These are phyloP conservation scores for Leucoraja ocellata DNA, from an alignment of 2,797 vertebrate species.

Conservation along the genomic window DNA sequence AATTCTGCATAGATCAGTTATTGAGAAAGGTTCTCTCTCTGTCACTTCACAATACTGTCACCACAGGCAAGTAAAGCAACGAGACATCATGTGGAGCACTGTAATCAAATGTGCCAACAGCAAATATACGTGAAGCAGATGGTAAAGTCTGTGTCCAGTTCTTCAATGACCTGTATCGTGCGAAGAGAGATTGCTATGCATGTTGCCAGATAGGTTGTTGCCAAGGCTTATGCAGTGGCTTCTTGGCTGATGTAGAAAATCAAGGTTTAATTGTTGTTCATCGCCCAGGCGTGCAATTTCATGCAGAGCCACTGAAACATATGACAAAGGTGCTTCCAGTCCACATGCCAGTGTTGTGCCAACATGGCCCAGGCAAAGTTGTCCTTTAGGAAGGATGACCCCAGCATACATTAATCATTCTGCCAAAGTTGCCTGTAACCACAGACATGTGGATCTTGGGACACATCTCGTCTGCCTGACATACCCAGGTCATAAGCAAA, in stretches of 20 bases:
- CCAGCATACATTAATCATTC: not conserved
- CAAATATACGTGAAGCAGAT: not conserved
- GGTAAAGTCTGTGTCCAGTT: not conserved
- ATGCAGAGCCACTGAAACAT: not conserved
- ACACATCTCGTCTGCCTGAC: not conserved
- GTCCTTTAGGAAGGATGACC: not conserved
- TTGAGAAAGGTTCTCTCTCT: not conserved
- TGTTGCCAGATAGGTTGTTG: not conserved
- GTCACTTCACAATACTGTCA: not conserved
- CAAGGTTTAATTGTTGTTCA: not conserved
- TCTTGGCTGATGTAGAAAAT: not conserved
- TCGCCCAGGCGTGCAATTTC: not conserved
- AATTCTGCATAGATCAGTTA: not conserved
- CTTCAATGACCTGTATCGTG: not conserved
- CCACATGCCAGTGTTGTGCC: not conserved
- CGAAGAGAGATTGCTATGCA: not conserved
- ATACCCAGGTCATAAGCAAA: not conserved
- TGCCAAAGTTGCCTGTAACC: not conserved
- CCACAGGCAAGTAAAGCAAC: not conserved
- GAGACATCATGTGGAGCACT: not conserved
- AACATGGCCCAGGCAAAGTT: not conserved
- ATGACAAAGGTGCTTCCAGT: not conserved
- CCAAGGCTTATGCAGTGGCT: not conserved
- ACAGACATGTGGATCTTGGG: not conserved
- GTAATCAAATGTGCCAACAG: not conserved